Evolutionary conservation across 2,113 vertebrate genomes (phyloP).

Genomic region (Lamprotornis superbus): DNA sequence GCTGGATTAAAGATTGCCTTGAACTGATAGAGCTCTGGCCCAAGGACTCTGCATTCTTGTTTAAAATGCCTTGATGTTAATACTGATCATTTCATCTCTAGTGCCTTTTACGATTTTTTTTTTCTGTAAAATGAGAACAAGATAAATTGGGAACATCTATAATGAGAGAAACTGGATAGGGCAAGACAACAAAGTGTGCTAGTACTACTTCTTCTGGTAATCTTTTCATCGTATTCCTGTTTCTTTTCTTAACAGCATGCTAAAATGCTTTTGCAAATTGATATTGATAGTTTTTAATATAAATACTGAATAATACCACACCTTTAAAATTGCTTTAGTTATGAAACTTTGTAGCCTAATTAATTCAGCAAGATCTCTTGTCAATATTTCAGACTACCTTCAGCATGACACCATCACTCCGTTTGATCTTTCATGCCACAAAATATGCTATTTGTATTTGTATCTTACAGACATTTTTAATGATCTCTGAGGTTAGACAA

Average conservation of each 20-base stretch:
- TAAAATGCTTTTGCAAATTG: conserved; percentile 29
- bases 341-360: conserved; percentile 10
- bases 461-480: conserved; percentile 30
- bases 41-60: conserved; percentile 45
- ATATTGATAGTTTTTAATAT: conserved; percentile 12
- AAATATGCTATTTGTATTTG: not conserved
- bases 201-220: not conserved
- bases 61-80: conserved; percentile 43
- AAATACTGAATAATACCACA: not conserved
- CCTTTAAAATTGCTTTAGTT: not conserved
- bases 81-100: conserved; percentile 42
- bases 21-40: conserved; percentile 28
- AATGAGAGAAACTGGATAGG: conserved; percentile 18
- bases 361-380: not conserved
- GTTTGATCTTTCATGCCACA: not conserved
- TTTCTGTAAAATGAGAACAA: conserved; percentile 29
- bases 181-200: not conserved
- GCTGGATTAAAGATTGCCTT: conserved; percentile 45
- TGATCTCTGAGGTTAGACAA: not conserved
- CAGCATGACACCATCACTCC: not conserved
- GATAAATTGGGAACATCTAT: conserved; percentile 19
- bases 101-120: conserved; percentile 32
- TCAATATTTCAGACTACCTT: conserved; percentile 8
- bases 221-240: conserved; percentile 10
- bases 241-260: not conserved